Evolutionary conservation across 2,888 invertebrate species (phyloP), one percentile per base, ranked within the genome.

Genomic region (Punctoribates punctum): DNA sequence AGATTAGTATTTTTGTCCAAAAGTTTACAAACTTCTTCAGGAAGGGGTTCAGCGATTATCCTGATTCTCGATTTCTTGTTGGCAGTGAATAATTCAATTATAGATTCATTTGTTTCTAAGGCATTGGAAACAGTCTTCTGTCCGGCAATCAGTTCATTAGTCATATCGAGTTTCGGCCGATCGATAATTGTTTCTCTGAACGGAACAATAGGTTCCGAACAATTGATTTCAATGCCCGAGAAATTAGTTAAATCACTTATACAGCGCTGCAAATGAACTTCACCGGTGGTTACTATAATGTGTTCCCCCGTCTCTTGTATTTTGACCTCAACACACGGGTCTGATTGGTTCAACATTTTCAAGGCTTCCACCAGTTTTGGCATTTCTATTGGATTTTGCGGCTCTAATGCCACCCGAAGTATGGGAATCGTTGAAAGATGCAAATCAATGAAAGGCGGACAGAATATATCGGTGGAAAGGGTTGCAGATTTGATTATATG

Each of bases 241-340:
- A 96, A 79, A 85, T 84, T 79, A 79, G 88, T 90, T 74, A 99
- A 87, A 85, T 99, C 99, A 82, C 93, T 92, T 6, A 99, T 86
- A 85, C 99, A 99, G 82, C 96, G 90, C 83, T 97, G 93, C 74
- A 99, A 87, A 85, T 99, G 99, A 1, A 99, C 93, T 86, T 99
- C 96, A 0, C 99, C 99, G 1, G 97, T 92, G 0, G 98, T 96
- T 1, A 94, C 89, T 42, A 99, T 86, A 0, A 99, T 93, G 82
- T 95, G 91, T 83, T 99, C 98, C 0, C 99, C 99, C 0, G 92
- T 94, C 82, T 96, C 93, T 84, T 96, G 94, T 20, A 97, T 87
- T 0, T 91, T 85, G 0, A 94, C 91, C 83, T 92, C 89, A 0
- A 96, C 96, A 84, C 96, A 94, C 0, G 96, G 93, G 85, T 98